A percentile compares a stretch with the other conserved stretches of the same genome.
phyloP scores from a whole-genome alignment of 2,113 vertebrate genomes.

The Corvus cornix region DNA sequence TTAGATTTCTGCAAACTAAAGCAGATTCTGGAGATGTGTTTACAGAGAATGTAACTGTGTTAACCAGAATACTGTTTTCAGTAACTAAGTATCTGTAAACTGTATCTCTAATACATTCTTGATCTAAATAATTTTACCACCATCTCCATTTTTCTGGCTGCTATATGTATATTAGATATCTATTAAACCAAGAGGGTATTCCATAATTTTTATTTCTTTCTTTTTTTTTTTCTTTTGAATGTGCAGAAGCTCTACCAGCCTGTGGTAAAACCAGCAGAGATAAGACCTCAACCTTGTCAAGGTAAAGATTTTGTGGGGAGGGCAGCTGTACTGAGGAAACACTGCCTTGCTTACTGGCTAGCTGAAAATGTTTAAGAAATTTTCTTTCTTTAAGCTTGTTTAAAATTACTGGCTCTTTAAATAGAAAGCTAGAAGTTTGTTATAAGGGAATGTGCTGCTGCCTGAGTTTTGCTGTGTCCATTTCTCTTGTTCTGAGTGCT shows the following conservation, averaged over 20 bases:
- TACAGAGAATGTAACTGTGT: neutral
- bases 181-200: neutral
- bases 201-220: neutral
- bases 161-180: neutral
- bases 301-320: conserved; percentile 65
- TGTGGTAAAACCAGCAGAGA: conserved; percentile 68
- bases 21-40: neutral
- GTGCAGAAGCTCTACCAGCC: conserved; percentile 79
- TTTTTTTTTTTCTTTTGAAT: neutral
- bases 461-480: neutral
- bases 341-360: neutral
- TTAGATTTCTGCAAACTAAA: neutral
- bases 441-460: neutral
- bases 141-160: neutral
- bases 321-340: neutral
- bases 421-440: neutral
- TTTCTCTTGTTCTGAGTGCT: neutral
- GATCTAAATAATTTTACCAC: neutral
- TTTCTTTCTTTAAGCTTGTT: neutral
- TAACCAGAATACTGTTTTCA: neutral
- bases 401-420: neutral
- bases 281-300: conserved; percentile 72
- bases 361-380: neutral
- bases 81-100: neutral
- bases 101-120: neutral